A percentile compares a stretch with the other conserved stretches of the same genome.
Conservation (phyloP, 2,797 vertebrate species). For the Etheostoma perlongum region DNA sequence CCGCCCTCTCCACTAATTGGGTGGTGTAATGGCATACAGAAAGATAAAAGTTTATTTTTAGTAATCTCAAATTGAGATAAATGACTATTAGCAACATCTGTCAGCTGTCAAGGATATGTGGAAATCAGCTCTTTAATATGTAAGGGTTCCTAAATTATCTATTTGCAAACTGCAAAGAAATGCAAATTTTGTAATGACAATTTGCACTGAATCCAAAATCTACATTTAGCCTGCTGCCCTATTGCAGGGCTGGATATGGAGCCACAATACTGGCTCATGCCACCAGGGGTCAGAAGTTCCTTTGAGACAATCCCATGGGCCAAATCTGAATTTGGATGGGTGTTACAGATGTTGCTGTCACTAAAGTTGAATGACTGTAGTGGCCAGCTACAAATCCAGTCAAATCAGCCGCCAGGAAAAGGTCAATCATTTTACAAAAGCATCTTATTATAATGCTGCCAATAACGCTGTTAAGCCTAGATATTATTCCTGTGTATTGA, state of each 20-base stretch:
- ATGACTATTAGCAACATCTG: not conserved
- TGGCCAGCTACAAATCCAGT: not conserved
- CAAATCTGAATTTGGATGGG: not conserved
- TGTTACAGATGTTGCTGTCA: not conserved
- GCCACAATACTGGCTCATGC: slow-evolving; percentile 3
- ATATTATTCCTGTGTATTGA: not conserved
- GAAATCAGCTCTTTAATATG: not conserved
- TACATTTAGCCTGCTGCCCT: not conserved
- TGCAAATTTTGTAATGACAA: not conserved
- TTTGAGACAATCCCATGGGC: not conserved
- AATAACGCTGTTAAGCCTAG: not conserved
- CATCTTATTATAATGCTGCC: not conserved
- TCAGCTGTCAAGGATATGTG: not conserved
- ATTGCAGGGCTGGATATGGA: not conserved
- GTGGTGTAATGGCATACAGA: not conserved
- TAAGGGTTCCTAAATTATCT: not conserved
- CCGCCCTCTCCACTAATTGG: not conserved
- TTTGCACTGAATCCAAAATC: not conserved
- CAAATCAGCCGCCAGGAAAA: not conserved
- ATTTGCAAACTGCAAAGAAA: not conserved
- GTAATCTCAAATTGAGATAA: not conserved
- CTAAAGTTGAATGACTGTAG: not conserved
- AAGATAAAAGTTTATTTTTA: not conserved
- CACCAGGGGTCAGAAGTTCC: slow-evolving; percentile 57
- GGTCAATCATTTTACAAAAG: not conserved